Percentiles rank a stretch among this genome's conserved stretches.
phyloP scores from a whole-genome alignment of 2,888 invertebrate species.

The Teinopalpus imperialis region DNA sequence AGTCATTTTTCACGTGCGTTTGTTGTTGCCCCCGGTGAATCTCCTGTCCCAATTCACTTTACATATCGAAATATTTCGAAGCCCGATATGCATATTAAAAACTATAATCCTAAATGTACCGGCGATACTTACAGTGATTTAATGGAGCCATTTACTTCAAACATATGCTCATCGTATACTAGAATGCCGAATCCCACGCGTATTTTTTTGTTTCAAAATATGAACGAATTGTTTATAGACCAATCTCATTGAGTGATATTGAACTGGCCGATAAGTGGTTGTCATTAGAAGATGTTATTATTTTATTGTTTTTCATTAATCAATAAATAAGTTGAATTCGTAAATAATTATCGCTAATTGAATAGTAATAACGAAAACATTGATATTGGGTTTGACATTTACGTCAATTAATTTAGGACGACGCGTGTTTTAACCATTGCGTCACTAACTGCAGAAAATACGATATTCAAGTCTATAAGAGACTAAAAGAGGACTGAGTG shows the following conservation, averaged over 20 bases:
- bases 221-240: constrained; percentile 7
- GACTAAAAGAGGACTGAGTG: no score
- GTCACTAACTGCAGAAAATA: no score
- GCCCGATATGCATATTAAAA: neutral
- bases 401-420: constrained; percentile 11
- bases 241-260: constrained; percentile 18
- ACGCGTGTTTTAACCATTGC: no score
- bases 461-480: no score
- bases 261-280: constrained; percentile 13
- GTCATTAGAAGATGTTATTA: neutral
- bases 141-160: neutral
- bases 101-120: neutral
- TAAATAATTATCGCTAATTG: constrained; percentile 16
- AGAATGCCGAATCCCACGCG: constrained; percentile 1
- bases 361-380: constrained; percentile 4
- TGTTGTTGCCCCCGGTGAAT: constrained; percentile 31
- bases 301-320: constrained; percentile 6
- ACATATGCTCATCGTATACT: neutral
- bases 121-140: neutral
- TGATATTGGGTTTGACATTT: constrained; percentile 2
- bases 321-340: constrained; percentile 3
- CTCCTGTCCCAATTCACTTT: constrained; percentile 6
- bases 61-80: neutral
- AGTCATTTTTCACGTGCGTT: constrained; percentile 39
- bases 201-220: constrained; percentile 1